Percentiles rank a stretch among this genome's conserved stretches.
These are phyloP conservation scores for Gallinago solitaria DNA, from an alignment of 2,797 vertebrate genomes.

Conservation along the genomic window DNA sequence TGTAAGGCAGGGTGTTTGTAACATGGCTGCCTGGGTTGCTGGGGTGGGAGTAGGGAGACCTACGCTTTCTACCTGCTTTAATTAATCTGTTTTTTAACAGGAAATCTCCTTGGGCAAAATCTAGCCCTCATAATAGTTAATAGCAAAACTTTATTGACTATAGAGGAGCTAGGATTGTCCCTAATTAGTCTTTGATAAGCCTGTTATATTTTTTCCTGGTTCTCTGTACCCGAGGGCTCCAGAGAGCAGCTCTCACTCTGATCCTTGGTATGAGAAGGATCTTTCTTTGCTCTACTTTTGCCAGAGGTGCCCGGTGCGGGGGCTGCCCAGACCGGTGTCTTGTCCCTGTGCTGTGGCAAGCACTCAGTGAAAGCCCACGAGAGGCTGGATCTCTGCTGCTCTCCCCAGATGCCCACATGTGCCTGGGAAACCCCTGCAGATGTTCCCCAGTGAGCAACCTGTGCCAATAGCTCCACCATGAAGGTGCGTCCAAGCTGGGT, in stretches of 20 bases:
- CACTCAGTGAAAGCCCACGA: fast-evolving
- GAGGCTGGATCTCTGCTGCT: not conserved
- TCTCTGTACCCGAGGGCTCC: not conserved
- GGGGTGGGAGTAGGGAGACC: not conserved
- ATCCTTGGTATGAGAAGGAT: not conserved
- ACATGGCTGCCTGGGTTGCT: not conserved
- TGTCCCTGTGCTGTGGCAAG: not conserved
- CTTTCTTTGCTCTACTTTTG: not conserved
- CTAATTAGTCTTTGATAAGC: slow-evolving; percentile 5
- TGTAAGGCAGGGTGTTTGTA: not conserved
- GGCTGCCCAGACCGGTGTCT: not conserved
- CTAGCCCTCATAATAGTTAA: not conserved
- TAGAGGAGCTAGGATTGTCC: not conserved
- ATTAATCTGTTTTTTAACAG: not conserved
- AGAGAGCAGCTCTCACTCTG: not conserved
- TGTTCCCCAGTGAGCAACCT: no score
- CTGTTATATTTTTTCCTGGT: not conserved
- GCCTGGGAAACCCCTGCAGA: not conserved
- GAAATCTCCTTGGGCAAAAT: not conserved
- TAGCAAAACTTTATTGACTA: not conserved
- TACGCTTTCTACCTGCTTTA: not conserved
- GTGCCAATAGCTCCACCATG: not conserved
- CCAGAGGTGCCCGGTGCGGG: not conserved
- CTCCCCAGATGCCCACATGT: fast-evolving
- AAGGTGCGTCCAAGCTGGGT: not conserved